phyloP scores from a whole-genome alignment of 2,797 vertebrate genomes.

The Hephaestus fuliginosus region DNA sequence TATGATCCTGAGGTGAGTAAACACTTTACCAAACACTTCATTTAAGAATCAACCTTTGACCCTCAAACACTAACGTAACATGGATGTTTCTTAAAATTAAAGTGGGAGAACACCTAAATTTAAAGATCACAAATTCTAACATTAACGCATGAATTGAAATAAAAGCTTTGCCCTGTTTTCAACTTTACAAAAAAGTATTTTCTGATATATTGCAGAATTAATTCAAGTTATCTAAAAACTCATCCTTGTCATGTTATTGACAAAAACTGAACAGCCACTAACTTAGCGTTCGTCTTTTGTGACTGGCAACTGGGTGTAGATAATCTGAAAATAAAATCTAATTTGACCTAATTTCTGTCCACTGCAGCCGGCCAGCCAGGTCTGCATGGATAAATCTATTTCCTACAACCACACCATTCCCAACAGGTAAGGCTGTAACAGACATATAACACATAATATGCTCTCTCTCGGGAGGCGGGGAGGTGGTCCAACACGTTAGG shows the following conservation, averaged over 20 bases:
- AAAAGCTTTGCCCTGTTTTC: neutral
- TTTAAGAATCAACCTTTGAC: slow-evolving; percentile 35
- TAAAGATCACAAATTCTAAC: neutral
- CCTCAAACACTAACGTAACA: neutral
- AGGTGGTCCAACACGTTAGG: neutral
- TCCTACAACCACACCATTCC: slow-evolving; percentile 80
- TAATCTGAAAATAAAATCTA: neutral
- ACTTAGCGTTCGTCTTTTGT: neutral
- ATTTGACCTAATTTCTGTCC: neutral
- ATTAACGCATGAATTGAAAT: neutral
- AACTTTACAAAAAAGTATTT: neutral
- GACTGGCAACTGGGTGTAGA: neutral
- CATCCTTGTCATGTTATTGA: neutral
- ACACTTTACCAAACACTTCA: slow-evolving; percentile 15
- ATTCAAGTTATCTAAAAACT: neutral
- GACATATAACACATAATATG: neutral
- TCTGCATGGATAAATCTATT: slow-evolving; percentile 83
- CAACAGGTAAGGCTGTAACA: slow-evolving; percentile 78
- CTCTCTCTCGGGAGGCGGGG: neutral
- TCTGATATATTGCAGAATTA: neutral
- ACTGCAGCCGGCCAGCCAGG: slow-evolving; percentile 70
- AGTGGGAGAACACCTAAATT: neutral
- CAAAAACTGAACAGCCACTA: neutral
- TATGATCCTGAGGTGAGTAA: slow-evolving; percentile 80
- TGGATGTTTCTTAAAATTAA: slow-evolving; percentile 9